Base-by-base conservation (phyloP, 2,888 invertebrate genomes). In the Argyresthia goedartella region DNA sequence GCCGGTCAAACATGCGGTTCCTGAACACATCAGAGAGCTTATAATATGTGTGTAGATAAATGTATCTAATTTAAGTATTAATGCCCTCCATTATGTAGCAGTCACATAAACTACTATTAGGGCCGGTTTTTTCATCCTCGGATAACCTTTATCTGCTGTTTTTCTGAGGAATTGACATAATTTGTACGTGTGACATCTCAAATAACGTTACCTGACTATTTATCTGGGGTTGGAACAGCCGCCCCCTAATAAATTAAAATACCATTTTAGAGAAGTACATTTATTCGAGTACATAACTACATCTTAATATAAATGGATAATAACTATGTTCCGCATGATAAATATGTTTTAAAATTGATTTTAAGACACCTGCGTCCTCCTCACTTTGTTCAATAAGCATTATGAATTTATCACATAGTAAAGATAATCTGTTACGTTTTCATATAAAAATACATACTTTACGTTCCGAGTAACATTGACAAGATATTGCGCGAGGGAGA, bases 261-360 rank as follows among this genome's bases (percentile, higher is more conserved):
- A 60, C 57, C 55, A 57, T 56, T 72, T 79, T 78, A 79, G 78
- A 86, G 86, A 86, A 85, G 81, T 86, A 86, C 81, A 86, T 87
- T 87, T 87, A 87, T 87, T 87, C 85, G 86, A 87, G 87, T 87
- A 87, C 81, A 87, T 87, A 87, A 85, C 86, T 87, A 87, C 86
- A 86, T 74, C 86, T 86, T 87, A 87, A 78, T 77, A 81, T 78
- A 81, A 81, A 81, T 81, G 78, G 77, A 84, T 81, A 81, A 79
- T 81, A 81, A 77, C 80, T 84, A 85, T 81, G 73, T 78, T 81
- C 78, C 80, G 79, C 78, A 67, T 70, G 81, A 84, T 85, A 85
- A 85, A 86, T 85, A 85, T 80, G 78, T 71, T 78, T 74, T 74
- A 76, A 48, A 76, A 74, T 76, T 73, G 74, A 70, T 74, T 75